phyloP scores from a whole-genome alignment of 1,140 invertebrate species.

The Trypoxylus dichotomus region DNA sequence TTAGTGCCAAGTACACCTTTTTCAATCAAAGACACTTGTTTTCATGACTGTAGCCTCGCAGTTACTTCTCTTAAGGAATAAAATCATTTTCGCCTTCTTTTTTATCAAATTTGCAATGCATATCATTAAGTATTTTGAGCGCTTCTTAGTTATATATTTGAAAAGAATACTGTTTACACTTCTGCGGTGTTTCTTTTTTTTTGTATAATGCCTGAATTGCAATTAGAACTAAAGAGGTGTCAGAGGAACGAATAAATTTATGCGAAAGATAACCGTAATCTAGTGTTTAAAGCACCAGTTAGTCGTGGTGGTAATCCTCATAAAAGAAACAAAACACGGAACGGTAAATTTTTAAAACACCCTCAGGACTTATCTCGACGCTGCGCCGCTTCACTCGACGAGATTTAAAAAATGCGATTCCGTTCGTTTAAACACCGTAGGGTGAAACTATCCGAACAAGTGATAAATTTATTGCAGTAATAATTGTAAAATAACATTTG shows the following conservation, averaged over 20 bases:
- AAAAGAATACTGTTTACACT: neutral
- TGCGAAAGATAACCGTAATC: neutral
- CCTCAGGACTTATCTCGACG: neutral
- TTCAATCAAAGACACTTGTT: too few relatives aligned
- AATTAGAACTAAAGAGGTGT: neutral
- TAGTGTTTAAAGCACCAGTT: neutral
- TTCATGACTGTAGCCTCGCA: too few relatives aligned
- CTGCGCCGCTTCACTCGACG: neutral
- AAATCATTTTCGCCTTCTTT: too few relatives aligned
- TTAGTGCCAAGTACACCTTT: too few relatives aligned
- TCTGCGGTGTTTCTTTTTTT: neutral
- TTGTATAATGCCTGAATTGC: neutral
- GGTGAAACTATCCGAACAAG: neutral
- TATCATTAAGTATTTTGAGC: too few relatives aligned
- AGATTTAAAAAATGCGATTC: neutral
- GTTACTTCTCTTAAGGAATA: too few relatives aligned
- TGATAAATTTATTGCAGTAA: neutral
- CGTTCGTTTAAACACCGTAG: neutral
- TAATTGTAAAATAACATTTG: neutral
- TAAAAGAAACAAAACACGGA: neutral
- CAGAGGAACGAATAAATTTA: neutral
- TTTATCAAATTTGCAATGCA: too few relatives aligned
- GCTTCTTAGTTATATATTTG: too few relatives aligned
- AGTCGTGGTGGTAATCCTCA: neutral
- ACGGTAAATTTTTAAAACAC: neutral